Evolutionary conservation across 2,113 vertebrate species (phyloP).

Genomic region (Tachysurus fulvidraco): DNA sequence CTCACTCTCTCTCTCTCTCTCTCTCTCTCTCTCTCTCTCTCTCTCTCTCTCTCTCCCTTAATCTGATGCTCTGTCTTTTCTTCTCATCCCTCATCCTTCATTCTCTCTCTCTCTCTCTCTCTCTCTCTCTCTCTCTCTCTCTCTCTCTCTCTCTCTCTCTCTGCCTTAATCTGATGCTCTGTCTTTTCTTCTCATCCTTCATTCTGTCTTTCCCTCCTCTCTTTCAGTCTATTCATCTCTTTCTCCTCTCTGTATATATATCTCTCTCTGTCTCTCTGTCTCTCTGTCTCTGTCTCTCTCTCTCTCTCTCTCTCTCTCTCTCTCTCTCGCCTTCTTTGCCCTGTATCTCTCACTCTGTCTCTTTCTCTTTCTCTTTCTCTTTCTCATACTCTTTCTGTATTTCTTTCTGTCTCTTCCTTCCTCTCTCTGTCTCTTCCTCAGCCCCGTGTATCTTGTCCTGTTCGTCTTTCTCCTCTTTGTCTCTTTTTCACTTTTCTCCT

Average conservation of each 20-base stretch:
- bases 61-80: no score
- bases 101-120: background rate
- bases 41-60: background rate
- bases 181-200: no score
- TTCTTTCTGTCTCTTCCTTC: background rate
- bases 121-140: background rate
- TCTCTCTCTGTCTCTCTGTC: background rate
- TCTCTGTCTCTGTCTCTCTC: background rate
- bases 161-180: background rate
- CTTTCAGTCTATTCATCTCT: background rate
- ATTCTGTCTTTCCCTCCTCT: no score
- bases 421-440: background rate
- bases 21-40: background rate
- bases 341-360: background rate
- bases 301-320: slow-evolving; percentile 2
- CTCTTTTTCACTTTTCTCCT: no score
- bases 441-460: no score
- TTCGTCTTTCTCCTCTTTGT: no score
- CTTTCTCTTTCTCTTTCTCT: background rate
- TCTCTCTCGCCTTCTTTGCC: background rate
- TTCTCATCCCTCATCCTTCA: no score
- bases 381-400: no score
- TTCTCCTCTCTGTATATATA: no score
- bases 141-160: background rate
- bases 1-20: background rate